These are phyloP conservation scores for Margaritifera margaritifera DNA, from an alignment of 2,888 invertebrate species.

Conservation along the genomic window DNA sequence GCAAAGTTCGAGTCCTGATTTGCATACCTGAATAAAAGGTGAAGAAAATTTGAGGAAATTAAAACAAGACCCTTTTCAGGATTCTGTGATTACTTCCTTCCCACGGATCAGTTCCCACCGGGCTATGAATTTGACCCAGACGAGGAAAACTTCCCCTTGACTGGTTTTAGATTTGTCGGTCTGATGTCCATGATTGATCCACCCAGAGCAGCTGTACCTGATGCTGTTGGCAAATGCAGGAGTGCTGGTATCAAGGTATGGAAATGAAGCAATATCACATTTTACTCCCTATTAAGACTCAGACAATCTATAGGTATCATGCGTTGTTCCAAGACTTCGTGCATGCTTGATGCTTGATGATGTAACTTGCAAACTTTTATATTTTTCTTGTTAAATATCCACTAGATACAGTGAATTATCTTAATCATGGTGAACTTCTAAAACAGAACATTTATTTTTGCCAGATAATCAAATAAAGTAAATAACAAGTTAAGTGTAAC, in stretches of 20 bases:
- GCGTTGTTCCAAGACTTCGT: too few relatives aligned
- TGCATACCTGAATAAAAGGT: too few relatives aligned
- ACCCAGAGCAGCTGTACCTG: constrained; percentile 97
- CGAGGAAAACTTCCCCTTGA: constrained; percentile 87
- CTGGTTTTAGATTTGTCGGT: constrained; percentile 87
- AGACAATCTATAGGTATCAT: background rate
- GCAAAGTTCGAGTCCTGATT: too few relatives aligned
- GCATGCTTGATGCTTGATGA: too few relatives aligned
- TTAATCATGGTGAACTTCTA: too few relatives aligned
- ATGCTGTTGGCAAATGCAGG: constrained; percentile 96
- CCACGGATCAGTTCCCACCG: constrained; percentile 91
- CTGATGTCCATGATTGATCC: constrained; percentile 99
- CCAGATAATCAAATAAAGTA: too few relatives aligned
- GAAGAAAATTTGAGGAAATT: too few relatives aligned
- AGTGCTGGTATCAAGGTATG: constrained; percentile 91
- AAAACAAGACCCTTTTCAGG: constrained; percentile 72
- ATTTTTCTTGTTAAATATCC: too few relatives aligned
- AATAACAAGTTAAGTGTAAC: too few relatives aligned
- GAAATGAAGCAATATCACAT: background rate
- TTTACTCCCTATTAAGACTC: background rate
- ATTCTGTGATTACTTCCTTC: constrained; percentile 93
- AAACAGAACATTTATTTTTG: too few relatives aligned
- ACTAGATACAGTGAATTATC: too few relatives aligned
- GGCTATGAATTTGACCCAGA: constrained; percentile 90
- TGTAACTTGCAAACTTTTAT: too few relatives aligned